Percentiles rank a stretch among this genome's conserved stretches.
Conservation (phyloP, 2,797 vertebrate genomes). For the Lindbergichthys nudifrons region DNA sequence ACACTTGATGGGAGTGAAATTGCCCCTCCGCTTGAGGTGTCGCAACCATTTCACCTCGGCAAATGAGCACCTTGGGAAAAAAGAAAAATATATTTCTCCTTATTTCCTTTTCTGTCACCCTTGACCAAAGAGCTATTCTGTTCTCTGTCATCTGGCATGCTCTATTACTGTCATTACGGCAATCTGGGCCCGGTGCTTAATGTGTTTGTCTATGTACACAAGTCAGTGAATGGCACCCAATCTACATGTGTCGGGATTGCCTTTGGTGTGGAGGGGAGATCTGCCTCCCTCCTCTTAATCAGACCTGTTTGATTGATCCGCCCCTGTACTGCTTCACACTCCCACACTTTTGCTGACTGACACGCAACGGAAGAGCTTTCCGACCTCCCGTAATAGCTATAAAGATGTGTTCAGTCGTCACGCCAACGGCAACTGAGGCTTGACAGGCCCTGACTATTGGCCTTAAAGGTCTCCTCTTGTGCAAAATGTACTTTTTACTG, state of each 20-base stretch:
- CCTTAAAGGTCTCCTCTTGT: conserved; percentile 6
- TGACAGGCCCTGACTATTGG: conserved; percentile 50
- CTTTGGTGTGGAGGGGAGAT: conserved; percentile 55
- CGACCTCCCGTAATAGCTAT: conserved; percentile 57
- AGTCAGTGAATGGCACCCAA: conserved; percentile 83
- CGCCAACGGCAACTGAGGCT: conserved; percentile 33
- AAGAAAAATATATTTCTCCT: conserved; percentile 60
- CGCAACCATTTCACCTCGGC: conserved; percentile 61
- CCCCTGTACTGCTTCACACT: conserved; percentile 37
- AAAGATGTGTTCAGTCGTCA: conserved; percentile 55
- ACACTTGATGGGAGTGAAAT: conserved; percentile 76
- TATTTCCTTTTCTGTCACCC: conserved; percentile 81
- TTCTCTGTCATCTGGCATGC: conserved; percentile 71
- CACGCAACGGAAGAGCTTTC: conserved; percentile 48
- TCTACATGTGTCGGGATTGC: conserved; percentile 78
- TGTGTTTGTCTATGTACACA: conserved; percentile 82
- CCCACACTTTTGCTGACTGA: conserved; percentile 72
- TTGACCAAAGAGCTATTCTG: conserved; percentile 74
- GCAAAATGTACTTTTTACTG: too few species aligned
- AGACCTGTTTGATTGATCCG: conserved; percentile 79
- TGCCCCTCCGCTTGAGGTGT: conserved; percentile 52
- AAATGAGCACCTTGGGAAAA: conserved; percentile 76
- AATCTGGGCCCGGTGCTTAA: conserved; percentile 73
- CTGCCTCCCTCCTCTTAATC: conserved; percentile 73
- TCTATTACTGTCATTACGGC: conserved; percentile 84